These are phyloP conservation scores for Poeciliopsis turrubarensis DNA, from an alignment of 2,113 vertebrate species.

Conservation along the genomic window DNA sequence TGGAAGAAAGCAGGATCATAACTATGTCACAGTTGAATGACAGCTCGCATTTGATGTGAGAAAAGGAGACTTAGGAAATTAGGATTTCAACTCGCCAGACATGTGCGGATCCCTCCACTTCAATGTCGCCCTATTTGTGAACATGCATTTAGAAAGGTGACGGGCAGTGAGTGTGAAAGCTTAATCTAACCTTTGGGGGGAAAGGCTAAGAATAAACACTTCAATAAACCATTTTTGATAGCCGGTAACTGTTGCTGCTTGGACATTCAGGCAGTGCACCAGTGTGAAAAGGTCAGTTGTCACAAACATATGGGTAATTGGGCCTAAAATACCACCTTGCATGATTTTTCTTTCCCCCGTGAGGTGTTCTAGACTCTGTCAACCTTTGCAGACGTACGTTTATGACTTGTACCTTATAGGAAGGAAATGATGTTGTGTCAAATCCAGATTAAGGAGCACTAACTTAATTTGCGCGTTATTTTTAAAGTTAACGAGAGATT, in stretches of 20 bases:
- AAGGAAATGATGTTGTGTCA: conserved; percentile 42
- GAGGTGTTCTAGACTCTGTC: conserved; percentile 38
- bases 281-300: conserved; percentile 74
- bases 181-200: conserved; percentile 69
- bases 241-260: conserved; percentile 62
- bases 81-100: conserved; percentile 37
- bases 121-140: conserved; percentile 26
- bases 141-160: conserved; percentile 58
- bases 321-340: conserved; percentile 72
- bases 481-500: conserved; percentile 9
- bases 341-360: conserved; percentile 62
- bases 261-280: conserved; percentile 61
- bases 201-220: conserved; percentile 75
- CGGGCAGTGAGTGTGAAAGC: conserved; percentile 45
- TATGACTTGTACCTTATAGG: conserved; percentile 44
- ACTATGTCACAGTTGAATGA: conserved; percentile 43
- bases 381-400: conserved; percentile 53
- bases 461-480: conserved; percentile 8
- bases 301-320: conserved; percentile 75
- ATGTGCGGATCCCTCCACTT: conserved; percentile 35
- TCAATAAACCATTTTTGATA: conserved; percentile 75
- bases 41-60: conserved; percentile 37
- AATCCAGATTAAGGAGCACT: conserved; percentile 16
- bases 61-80: conserved; percentile 44
- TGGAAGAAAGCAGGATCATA: conserved; percentile 48